Evolutionary conservation across 1,140 invertebrate genomes (phyloP), one percentile per base, ranked within the genome.

Genomic region (Ptiloglossa arizonensis): DNA sequence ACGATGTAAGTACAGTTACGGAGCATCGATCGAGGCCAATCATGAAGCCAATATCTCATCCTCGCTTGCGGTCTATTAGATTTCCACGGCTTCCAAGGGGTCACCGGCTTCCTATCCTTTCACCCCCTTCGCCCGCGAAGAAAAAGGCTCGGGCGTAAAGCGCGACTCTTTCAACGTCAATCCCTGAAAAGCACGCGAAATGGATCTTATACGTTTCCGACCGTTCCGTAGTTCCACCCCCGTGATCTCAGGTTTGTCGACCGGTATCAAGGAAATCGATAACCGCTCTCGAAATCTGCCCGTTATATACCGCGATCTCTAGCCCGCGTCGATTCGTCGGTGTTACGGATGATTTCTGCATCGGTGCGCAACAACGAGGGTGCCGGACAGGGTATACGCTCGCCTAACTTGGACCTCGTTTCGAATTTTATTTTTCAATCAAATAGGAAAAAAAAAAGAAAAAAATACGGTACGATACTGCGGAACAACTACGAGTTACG

Each of bases 31-130:
- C 86, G 86, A 82, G 63, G 74, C 81, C 85, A 79, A 81, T 81
- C 80, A 78, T 73, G 77, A 79, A 87, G 82, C 86, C 86, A 86
- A 89, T 90, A 86, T 87, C 85, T 89, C 88, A 89, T 89, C 87
- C 80, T 85, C 81, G 71, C 86, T 87, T 81, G 86, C 78, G 84
- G 85, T 90, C 87, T 90, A 90, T 91, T 91, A 89, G 87, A 89
- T 90, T 90, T 89, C 85, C 86, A 89, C 85, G 81, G 79, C 77
- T 90, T 87, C 82, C 69, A 82, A 81, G 69, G 80, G 86, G 78
- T 75, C 79, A 80, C 84, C 80, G 68, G 63, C 54, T 76, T 68
- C 69, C 67, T 50, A 32, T 24, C 29, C 52, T 60, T 68, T 35
- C 50, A 48, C 38, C 56, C 52, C n/a, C 57, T n/a, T 83, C 50